Conservation (phyloP, 2,888 invertebrate genomes). For the Ennomos quercinarius region DNA sequence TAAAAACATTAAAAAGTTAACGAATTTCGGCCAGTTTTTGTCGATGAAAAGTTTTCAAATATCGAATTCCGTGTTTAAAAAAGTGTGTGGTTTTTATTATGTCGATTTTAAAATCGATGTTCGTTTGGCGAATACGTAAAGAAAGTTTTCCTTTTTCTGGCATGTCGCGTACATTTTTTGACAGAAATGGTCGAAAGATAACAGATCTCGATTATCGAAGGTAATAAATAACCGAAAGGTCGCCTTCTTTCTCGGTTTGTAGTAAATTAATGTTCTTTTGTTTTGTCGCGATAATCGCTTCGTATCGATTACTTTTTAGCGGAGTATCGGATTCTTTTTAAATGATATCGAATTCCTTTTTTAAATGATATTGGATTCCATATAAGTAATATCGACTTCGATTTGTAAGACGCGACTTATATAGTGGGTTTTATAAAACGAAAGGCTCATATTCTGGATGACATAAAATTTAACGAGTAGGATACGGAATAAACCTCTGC, state of each 20-base stretch:
- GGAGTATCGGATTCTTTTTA: constrained; percentile 35
- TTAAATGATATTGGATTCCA: constrained; percentile 37
- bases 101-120: constrained; percentile 23
- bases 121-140: constrained; percentile 20
- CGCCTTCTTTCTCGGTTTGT: constrained; percentile 35
- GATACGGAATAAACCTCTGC: constrained; percentile 1
- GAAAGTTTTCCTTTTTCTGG: background rate
- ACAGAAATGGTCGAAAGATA: constrained; percentile 40
- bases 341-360: constrained; percentile 29
- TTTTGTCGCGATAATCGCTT: constrained; percentile 40
- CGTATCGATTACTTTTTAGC: constrained; percentile 37
- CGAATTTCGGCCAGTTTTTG: constrained; percentile 35
- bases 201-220: constrained; percentile 37
- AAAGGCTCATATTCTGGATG: no score
- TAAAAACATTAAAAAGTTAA: constrained; percentile 30
- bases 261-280: constrained; percentile 42
- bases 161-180: constrained; percentile 41
- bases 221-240: constrained; percentile 41
- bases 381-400: constrained; percentile 27
- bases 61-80: constrained; percentile 20
- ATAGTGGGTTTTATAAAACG: background rate
- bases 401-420: constrained; percentile 28
- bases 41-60: constrained; percentile 16
- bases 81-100: constrained; percentile 5
- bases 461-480: background rate